A percentile compares a stretch with the other conserved stretches of the same genome.
Evolutionary conservation across 2,888 invertebrate species (phyloP).

Genomic region (Conus canariensis): DNA sequence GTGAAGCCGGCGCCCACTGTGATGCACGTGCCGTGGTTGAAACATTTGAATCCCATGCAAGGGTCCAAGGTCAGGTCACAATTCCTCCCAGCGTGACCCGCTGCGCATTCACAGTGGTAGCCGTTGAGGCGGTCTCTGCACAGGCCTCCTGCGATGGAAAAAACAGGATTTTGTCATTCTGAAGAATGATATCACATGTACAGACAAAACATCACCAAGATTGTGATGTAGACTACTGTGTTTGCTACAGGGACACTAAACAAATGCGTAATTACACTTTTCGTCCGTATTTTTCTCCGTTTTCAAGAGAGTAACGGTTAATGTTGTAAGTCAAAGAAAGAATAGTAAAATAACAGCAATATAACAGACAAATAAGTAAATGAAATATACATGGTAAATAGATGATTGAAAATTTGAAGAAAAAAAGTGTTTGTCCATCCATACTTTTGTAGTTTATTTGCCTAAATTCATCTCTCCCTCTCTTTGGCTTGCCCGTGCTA

Average conservation of each 20-base stretch:
- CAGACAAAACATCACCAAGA: too few species aligned
- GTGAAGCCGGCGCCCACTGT: constrained; percentile 43
- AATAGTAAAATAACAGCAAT: too few species aligned
- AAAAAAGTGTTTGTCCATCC: too few species aligned
- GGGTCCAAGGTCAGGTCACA: constrained; percentile 57
- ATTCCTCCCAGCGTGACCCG: constrained; percentile 50
- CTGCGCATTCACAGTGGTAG: constrained; percentile 53
- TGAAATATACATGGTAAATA: too few species aligned
- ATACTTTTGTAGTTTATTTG: not conserved
- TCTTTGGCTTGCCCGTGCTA: not conserved
- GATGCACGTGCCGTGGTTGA: constrained; percentile 59
- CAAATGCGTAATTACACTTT: too few species aligned
- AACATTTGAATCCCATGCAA: constrained; percentile 56
- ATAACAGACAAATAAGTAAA: too few species aligned
- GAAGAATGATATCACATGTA: not conserved
- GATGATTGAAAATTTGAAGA: too few species aligned
- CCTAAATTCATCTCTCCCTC: not conserved
- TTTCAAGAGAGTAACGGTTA: too few species aligned
- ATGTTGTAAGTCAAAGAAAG: too few species aligned
- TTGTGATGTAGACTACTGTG: too few species aligned
- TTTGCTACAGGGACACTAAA: too few species aligned
- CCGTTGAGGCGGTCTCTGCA: constrained; percentile 55
- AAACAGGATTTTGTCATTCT: not conserved
- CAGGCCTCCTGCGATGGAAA: constrained; percentile 50
- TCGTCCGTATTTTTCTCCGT: too few species aligned